Evolutionary conservation across 2,888 invertebrate species (phyloP), one percentile per base, ranked within the genome.

Genomic region (Lasioglossum zephyrum): DNA sequence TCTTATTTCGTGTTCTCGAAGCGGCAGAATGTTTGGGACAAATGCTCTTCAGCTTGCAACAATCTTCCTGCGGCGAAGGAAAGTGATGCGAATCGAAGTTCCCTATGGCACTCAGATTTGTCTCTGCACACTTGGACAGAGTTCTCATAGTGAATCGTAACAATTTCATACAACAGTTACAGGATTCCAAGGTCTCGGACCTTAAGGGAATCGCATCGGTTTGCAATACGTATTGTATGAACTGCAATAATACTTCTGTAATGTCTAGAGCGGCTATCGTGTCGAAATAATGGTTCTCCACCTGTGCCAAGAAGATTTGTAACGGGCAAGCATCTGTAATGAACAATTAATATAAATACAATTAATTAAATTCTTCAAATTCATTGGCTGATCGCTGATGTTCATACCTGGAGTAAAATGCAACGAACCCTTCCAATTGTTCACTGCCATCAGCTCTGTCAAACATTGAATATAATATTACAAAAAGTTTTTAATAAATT

Each of bases 251-350:
- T 2, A 92, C 85, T 70, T 92, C 83, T 5, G 92, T 87, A 31
- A 94, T 90, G 63, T 92, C 91, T 41, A 95, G 87, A 22, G 88
- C 90, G 13, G 92, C 88, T 73, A 94, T 86, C 49, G 92, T 90
- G 85, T 95, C 94, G 8, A 92, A 83, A 31, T 86, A 79, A 79
- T 93, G 93, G n/a, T 88, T 84, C 70, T 95, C 92, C 69, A 95
- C 72, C 82, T 95, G 95, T 11, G 90, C 87, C 39, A 93, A 82
- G 80, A 93, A 93, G 74, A 94, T 93, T 87, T 94, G 93, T 77
- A 95, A 77, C 6, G 92, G 80, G 57, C 95, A 95, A 36, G 94
- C 93, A 82, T 94, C 93, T 93, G 79, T 81, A 93, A 91, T 70
- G 36, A 66, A 77, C 9, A 53, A n/a, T 4, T 16, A 26, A 9